phyloP scores from a whole-genome alignment of 2,797 vertebrate species.

The Basileuterus tristriatus region DNA sequence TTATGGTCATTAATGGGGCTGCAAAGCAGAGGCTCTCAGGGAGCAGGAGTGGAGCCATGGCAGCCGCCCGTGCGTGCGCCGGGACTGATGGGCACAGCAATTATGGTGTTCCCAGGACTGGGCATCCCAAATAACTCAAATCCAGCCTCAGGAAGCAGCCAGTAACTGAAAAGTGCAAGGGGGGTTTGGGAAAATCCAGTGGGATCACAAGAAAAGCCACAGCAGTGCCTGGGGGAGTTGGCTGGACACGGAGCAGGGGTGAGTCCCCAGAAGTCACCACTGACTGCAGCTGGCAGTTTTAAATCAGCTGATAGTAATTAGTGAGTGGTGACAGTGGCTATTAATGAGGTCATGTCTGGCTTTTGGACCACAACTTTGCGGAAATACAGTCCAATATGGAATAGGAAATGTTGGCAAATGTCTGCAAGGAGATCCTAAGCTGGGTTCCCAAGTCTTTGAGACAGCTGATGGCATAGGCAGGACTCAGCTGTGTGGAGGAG shows the following conservation, averaged over 20 bases:
- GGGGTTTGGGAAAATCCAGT: neutral
- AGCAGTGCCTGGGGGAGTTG: fast-evolving
- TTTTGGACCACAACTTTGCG: neutral
- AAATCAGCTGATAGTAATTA: neutral
- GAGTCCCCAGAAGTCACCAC: neutral
- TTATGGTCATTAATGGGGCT: conserved; percentile 34
- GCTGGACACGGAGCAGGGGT: neutral
- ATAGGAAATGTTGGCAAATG: neutral
- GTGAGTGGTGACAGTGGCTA: neutral
- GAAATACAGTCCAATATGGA: neutral
- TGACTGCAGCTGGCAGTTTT: neutral
- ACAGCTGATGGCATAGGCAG: neutral
- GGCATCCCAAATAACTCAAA: neutral
- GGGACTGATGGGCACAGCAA: neutral
- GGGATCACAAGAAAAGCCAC: neutral
- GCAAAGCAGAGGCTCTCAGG: conserved; percentile 23
- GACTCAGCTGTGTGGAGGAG: neutral
- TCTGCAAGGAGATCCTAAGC: neutral
- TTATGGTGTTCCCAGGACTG: neutral
- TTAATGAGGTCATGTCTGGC: neutral
- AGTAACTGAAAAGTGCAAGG: neutral
- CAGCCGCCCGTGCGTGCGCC: fast-evolving
- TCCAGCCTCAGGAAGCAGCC: neutral
- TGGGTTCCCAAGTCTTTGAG: neutral
- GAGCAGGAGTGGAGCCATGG: neutral